A percentile compares a stretch with the other conserved stretches of the same genome.
Conservation (phyloP, 2,797 vertebrate genomes). For the Arrhamphus sclerolepis region DNA sequence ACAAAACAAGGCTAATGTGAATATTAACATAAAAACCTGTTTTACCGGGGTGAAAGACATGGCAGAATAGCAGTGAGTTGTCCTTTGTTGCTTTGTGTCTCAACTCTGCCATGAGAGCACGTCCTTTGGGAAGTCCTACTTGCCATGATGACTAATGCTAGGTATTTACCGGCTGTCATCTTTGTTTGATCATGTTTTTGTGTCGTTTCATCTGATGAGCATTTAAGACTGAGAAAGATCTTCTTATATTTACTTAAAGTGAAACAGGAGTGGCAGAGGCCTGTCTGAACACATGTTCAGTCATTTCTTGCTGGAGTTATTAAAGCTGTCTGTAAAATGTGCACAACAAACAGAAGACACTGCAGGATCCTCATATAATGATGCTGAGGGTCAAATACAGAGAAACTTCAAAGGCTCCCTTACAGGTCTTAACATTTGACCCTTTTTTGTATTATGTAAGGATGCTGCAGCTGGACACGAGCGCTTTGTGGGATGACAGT, state of each 20-base stretch:
- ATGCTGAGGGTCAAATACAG: slow-evolving; percentile 1
- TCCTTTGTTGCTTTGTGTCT: background rate
- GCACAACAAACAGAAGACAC: slow-evolving; percentile 6
- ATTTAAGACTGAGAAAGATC: slow-evolving; percentile 4
- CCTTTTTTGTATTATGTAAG: slow-evolving; percentile 18
- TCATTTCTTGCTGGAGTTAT: background rate
- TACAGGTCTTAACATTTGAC: background rate
- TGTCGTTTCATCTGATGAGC: too few species aligned
- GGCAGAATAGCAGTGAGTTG: background rate
- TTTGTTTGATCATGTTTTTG: background rate
- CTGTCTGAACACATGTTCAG: slow-evolving; percentile 6
- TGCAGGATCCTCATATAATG: slow-evolving; percentile 1
- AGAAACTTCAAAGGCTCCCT: slow-evolving; percentile 15
- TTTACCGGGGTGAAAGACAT: background rate
- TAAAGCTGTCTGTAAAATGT: slow-evolving; percentile 17
- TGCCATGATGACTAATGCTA: background rate
- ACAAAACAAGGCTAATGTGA: too few species aligned
- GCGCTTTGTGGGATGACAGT: slow-evolving; percentile 2
- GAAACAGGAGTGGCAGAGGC: background rate
- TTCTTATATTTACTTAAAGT: background rate
- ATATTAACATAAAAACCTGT: too few species aligned
- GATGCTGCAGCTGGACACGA: slow-evolving; percentile 32
- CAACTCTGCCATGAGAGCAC: background rate
- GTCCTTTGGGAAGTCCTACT: background rate
- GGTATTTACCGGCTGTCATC: background rate